Conservation (phyloP, 2,797 vertebrate genomes). For the Notolabrus celidotus region DNA sequence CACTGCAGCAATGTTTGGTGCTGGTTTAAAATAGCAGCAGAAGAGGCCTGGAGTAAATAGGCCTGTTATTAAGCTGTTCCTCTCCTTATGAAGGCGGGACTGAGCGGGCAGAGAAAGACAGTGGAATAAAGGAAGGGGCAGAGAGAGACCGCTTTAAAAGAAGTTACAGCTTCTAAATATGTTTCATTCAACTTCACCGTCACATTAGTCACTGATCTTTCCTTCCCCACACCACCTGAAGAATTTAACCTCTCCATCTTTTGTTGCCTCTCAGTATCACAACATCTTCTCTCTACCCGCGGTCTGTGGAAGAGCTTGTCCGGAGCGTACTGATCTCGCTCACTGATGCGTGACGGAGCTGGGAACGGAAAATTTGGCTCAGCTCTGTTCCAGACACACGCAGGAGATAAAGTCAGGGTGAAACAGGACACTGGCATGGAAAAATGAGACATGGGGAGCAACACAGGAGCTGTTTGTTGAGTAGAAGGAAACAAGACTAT, state of each 20-base stretch:
- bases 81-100: conserved; percentile 45
- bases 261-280: no score
- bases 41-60: conserved; percentile 53
- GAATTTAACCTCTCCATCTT: no score
- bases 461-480: conserved; percentile 46
- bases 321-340: conserved; percentile 30
- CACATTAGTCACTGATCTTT: no score
- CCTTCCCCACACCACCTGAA: no score
- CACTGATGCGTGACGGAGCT: conserved; percentile 47
- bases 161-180: not conserved
- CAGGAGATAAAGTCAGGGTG: conserved; percentile 60
- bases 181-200: no score
- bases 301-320: not conserved
- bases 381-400: conserved; percentile 45
- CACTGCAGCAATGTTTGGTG: conserved; percentile 51
- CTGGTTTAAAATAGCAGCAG: conserved; percentile 67
- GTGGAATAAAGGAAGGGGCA: conserved; percentile 16
- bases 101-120: conserved; percentile 39
- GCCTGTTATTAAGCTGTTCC: conserved; percentile 65
- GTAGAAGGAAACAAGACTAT: conserved; percentile 26
- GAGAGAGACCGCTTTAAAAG: conserved; percentile 5
- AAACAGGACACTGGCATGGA: conserved; percentile 69
- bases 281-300: no score
- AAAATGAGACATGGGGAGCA: conserved; percentile 58
- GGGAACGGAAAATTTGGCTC: conserved; percentile 62